Evolutionary conservation across 92 coral and sea anemone species (phyloP), one percentile per base, ranked within the genome.

Genomic region (Actinostola sp.): DNA sequence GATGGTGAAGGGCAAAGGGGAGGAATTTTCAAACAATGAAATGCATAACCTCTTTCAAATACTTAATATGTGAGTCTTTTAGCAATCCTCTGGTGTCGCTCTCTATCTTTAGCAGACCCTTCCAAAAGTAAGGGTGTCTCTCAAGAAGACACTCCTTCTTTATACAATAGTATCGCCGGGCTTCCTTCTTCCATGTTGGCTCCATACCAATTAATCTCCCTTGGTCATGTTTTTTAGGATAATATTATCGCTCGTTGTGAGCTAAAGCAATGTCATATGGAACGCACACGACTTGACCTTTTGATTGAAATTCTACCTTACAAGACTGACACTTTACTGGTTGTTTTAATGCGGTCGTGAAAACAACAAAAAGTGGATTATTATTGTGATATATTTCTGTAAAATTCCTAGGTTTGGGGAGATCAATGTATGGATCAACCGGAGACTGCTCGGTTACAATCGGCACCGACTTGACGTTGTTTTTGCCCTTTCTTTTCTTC

Each of bases 211-310:
- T 52, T 4, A 36, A 36, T 31, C 48, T 64, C 12, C 83, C 77
- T 19, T 67, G 24, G 50, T 9, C 66, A 52, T 67, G 71, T 71
- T 76, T 82, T 43, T 46, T 73, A 19, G 88, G 88, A 51, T 83
- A 83, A 41, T 25, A 28, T 70, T 70, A 82, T 45, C 81, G 68
- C 63, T 82, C 82, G 71, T 75, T 67, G 71, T 82, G 82, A 27
- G 54, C 45, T 31, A 82, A 31, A 46, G 77, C 65, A 20, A 82
- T 70, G 63, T 78, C 84, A 13, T 43, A 45, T 15, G 82, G 82
- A 33, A 66, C 75, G 45, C 75, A 66, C 7, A 27, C 26, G 27
- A 66, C 43, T 29, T 23, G 52, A 19, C 75, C 75, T 28, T 43
- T 65, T 6, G 82, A 60, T n/a, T n/a, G n/a, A 39, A 81, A 81